phyloP scores from a whole-genome alignment of 2,113 vertebrate genomes.

The Zapus hudsonius region DNA sequence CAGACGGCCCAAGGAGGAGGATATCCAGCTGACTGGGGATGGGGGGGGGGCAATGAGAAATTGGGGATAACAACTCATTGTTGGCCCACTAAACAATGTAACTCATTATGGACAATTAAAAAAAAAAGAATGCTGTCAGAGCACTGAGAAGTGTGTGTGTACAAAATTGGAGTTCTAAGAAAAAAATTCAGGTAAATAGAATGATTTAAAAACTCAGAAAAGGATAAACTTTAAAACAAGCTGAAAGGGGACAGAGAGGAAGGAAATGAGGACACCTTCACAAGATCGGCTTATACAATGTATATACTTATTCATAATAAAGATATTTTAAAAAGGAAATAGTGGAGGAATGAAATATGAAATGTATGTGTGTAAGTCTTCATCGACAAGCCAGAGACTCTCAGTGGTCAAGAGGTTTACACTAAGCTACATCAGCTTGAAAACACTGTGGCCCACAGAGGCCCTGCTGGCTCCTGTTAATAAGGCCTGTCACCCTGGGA shows the following conservation, averaged over 20 bases:
- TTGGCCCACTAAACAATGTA: no score
- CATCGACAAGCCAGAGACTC: neutral
- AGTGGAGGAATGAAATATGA: no score
- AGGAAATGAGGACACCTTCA: no score
- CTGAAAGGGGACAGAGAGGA: neutral
- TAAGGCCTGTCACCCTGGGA: neutral
- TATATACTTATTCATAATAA: no score
- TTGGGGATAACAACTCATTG: no score
- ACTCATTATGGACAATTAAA: no score
- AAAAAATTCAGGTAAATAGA: constrained; percentile 25
- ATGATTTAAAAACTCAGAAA: neutral
- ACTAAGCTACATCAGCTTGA: neutral
- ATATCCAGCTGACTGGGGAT: no score
- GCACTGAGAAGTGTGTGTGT: neutral
- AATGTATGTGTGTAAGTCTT: neutral
- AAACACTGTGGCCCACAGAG: neutral
- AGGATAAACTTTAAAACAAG: constrained; percentile 1
- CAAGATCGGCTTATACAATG: no score
- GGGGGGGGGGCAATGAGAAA: no score
- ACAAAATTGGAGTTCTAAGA: neutral
- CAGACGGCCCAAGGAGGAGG: no score
- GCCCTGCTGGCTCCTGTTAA: neutral
- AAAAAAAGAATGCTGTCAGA: no score
- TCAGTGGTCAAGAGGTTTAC: neutral
- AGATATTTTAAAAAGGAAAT: neutral